A percentile compares a stretch with the other conserved stretches of the same genome.
Evolutionary conservation across 2,888 invertebrate genomes (phyloP).

Genomic region (Willowsia nigromaculata): DNA sequence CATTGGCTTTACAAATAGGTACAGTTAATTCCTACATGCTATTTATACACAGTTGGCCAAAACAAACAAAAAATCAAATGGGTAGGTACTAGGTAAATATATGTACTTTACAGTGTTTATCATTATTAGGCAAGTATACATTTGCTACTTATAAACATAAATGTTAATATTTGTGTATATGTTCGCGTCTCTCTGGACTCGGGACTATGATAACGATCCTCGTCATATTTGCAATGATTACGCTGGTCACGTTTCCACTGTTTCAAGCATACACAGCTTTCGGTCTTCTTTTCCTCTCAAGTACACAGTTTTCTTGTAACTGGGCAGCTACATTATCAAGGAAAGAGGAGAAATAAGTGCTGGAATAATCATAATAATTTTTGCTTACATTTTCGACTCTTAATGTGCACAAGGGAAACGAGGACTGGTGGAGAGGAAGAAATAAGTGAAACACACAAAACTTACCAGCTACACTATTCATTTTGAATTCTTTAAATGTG

Average conservation of each 20-base stretch:
- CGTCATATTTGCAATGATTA: constrained; percentile 42
- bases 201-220: constrained; percentile 15
- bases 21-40: too few relatives aligned
- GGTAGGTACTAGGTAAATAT: too few relatives aligned
- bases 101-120: too few relatives aligned
- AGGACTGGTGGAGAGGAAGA: constrained; percentile 14
- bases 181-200: not conserved
- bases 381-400: constrained; percentile 50
- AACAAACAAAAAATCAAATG: too few relatives aligned
- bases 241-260: constrained; percentile 35
- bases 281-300: not conserved
- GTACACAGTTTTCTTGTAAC: not conserved
- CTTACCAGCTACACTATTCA: not conserved
- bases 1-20: too few relatives aligned
- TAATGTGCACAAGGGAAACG: not conserved
- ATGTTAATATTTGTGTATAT: not conserved
- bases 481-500: constrained; percentile 49
- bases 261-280: constrained; percentile 17
- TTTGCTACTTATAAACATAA: too few relatives aligned
- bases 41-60: too few relatives aligned
- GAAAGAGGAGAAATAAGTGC: constrained; percentile 1
- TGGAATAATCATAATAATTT: constrained; percentile 59
- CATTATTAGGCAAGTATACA: too few relatives aligned
- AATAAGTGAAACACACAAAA: not conserved
- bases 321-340: not conserved